phyloP scores from a whole-genome alignment of 2,888 invertebrate genomes.

The Meloe dianella region DNA sequence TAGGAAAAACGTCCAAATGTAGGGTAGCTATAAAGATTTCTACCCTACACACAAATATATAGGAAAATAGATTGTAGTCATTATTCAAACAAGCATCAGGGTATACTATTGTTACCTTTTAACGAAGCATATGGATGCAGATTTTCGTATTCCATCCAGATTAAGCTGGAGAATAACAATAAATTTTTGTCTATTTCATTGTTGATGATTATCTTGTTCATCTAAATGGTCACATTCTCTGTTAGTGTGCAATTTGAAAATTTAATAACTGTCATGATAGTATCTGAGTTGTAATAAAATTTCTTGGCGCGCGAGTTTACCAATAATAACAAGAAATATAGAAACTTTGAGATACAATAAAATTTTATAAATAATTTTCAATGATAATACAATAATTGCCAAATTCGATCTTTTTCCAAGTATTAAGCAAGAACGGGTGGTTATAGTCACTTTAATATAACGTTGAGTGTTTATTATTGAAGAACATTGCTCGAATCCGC shows the following conservation, averaged over 20 bases:
- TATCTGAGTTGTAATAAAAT: conserved; percentile 66
- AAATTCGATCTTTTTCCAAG: conserved; percentile 16
- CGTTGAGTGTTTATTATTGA: conserved; percentile 55
- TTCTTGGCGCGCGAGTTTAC: conserved; percentile 54
- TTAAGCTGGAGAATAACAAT: not conserved
- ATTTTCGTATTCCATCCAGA: conserved; percentile 29
- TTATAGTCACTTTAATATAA: conserved; percentile 48
- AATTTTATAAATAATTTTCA: conserved; percentile 55
- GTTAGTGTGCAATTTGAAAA: conserved; percentile 24
- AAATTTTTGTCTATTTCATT: not conserved
- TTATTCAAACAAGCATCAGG: conserved; percentile 41
- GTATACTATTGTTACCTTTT: conserved; percentile 38
- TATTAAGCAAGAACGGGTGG: conserved; percentile 22
- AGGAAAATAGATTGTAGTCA: conserved; percentile 39
- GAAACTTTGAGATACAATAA: conserved; percentile 49
- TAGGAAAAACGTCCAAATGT: conserved; percentile 32
- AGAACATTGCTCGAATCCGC: conserved; percentile 53
- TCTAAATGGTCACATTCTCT: not conserved
- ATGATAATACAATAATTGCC: conserved; percentile 26
- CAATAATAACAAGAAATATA: conserved; percentile 45
- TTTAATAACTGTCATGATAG: conserved; percentile 54
- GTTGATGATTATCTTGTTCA: not conserved
- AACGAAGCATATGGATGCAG: conserved; percentile 45
- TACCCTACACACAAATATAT: not conserved
- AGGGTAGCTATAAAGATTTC: conserved; percentile 29